Base-by-base conservation (phyloP, 2,797 vertebrate species). In the Agapornis canus region DNA sequence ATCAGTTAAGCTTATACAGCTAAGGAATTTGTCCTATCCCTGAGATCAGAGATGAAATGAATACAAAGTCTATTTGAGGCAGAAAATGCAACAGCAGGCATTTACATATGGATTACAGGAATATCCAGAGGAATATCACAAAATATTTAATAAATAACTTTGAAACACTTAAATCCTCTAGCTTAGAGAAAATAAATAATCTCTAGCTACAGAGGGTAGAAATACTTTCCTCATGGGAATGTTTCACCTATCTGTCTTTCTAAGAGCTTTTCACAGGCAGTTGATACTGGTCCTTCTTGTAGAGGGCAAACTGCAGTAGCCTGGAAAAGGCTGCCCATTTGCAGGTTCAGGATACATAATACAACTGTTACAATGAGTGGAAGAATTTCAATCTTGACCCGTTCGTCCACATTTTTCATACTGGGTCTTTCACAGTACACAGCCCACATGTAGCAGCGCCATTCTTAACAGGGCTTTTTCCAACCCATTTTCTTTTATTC, bases 111-210 rank as follows among this genome's bases (percentile, higher is more conserved):
- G 56, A 91, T 87, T 87, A 87, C 19, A 69, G 40, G 16, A 95
- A 71, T 82, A 80, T 37, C 7, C 25, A 77, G 56, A 92, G 70
- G 13, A 89, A 64, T 70, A 89, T 60, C 25, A 64, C 47, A 92
- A 94, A 77, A 64, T 32, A 84, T 61, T 87, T 54, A 77, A 42
- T 52, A 92, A 92, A 60, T 82, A 73, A 57, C 85, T 95, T 42
- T 84, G 32, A 92, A 87, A 89, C 27, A 69, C 31, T 61, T 77
- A 90, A 82, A 92, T 79, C 31, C 43, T 73, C 48, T 73, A 29
- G 4, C 10, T 92, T 71, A 84, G 56, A 42, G n/a, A 93, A 90
- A 93, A 76, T 29, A 95, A 92, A 81, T 42, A 84, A 71, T 20
- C n/a, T 90, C 48, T 49, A 82, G 39, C 23, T 80, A 51, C 7